Evolutionary conservation across 2,888 invertebrate species (phyloP).

Genomic region (Caenorhabditis sinica): DNA sequence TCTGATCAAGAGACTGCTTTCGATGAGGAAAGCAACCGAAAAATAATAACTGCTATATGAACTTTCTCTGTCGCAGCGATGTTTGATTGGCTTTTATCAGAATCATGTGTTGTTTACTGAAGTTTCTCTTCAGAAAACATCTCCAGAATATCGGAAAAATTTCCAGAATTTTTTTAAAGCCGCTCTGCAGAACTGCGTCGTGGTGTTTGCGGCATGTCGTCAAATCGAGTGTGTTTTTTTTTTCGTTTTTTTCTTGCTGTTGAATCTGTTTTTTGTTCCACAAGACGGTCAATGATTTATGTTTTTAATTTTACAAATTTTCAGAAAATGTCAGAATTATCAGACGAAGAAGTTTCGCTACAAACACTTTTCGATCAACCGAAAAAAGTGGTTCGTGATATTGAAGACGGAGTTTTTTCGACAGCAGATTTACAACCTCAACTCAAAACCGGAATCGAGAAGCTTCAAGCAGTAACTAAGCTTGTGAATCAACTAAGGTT

Average conservation of each 20-base stretch:
- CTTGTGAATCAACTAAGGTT: slow-evolving; percentile 69
- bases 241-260: slow-evolving; percentile 14
- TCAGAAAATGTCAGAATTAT: slow-evolving; percentile 52
- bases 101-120: background rate
- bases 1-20: too few species aligned
- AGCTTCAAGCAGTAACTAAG: slow-evolving; percentile 67
- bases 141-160: background rate
- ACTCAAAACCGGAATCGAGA: slow-evolving; percentile 48
- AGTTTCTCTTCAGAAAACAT: background rate
- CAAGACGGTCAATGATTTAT: background rate
- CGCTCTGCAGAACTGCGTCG: slow-evolving; percentile 8
- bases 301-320: slow-evolving; percentile 10
- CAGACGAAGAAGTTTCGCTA: slow-evolving; percentile 54
- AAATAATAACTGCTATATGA: too few species aligned
- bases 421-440: slow-evolving; percentile 53
- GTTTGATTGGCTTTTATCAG: background rate
- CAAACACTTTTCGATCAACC: slow-evolving; percentile 43
- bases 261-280: background rate
- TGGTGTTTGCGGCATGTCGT: slow-evolving; percentile 36
- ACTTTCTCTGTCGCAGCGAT: too few species aligned
- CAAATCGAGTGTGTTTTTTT: background rate
- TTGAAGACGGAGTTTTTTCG: slow-evolving; percentile 61
- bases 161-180: slow-evolving; percentile 13
- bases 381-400: slow-evolving; percentile 54
- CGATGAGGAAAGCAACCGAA: too few species aligned